phyloP scores from a whole-genome alignment of 53 echinoderm and acorn worm genomes.

The Actinopyga echinites region DNA sequence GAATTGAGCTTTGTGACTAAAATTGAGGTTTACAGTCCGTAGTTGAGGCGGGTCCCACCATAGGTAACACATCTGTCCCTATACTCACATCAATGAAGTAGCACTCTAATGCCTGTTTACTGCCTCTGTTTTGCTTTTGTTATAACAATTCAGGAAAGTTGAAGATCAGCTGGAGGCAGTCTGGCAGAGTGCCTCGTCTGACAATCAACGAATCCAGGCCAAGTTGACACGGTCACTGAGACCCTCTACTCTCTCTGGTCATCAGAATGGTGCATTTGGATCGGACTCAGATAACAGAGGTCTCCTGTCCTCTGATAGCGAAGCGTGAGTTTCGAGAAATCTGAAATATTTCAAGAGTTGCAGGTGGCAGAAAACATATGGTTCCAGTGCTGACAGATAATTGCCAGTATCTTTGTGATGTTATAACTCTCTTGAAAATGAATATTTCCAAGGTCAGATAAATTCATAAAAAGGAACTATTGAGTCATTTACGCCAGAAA shows the following conservation, averaged over 20 bases:
- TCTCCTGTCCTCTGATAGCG: constrained; percentile 89
- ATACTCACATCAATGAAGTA: background rate
- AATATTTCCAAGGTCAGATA: too few relatives aligned
- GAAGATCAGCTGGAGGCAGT: constrained; percentile 93
- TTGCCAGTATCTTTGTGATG: too few relatives aligned
- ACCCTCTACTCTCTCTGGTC: constrained; percentile 20
- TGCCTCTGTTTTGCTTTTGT: background rate
- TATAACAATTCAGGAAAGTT: constrained; percentile 63
- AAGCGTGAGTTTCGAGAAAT: background rate
- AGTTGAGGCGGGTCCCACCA: too few relatives aligned
- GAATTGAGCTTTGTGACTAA: too few relatives aligned
- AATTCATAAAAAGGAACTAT: too few relatives aligned
- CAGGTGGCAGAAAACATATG: background rate
- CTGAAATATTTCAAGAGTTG: background rate
- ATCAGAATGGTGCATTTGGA: constrained; percentile 61
- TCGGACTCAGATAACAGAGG: constrained; percentile 91
- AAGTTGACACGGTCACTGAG: constrained; percentile 63
- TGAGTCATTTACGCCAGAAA: too few relatives aligned
- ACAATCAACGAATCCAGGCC: constrained; percentile 88
- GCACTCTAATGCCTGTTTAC: background rate
- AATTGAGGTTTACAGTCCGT: too few relatives aligned
- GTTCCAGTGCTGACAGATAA: background rate
- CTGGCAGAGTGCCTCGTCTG: constrained; percentile 87
- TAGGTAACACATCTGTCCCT: background rate
- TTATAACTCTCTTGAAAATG: too few relatives aligned